Evolutionary conservation across 2,797 vertebrate genomes (phyloP), one percentile per base, ranked within the genome.

Genomic region (Caiman crocodilus): DNA sequence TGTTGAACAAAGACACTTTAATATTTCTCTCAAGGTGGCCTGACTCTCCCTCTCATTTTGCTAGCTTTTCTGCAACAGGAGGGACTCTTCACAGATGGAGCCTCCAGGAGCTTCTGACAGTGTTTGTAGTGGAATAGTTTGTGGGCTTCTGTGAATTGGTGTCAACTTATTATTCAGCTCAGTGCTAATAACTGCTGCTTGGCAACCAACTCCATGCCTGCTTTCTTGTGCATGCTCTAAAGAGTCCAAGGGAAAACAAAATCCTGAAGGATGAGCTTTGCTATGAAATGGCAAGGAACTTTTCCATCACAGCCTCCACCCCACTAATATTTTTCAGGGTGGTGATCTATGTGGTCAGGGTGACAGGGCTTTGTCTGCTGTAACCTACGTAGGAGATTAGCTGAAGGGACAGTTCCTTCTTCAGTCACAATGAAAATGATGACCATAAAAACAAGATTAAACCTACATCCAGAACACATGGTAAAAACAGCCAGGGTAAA

Each of bases 151-250:
- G 71, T 14, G 16, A 82, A 76, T 82, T 89, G 23, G 55, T 79
- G 61, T 87, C 90, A 88, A 87, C 79, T 69, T 85, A 30, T 80
- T 21, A 10, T 26, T 94, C 87, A 94, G 79, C 84, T 94, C 91
- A 95, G 86, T 2, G 5, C 42, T 88, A 94, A 80, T 56, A 25
- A 67, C 71, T 63, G 94, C 90, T 95, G 94, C 94, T 59, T 96
- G 94, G 92, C 90, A 95, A 95, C 92, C 65, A 81, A 67, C 79
- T 35, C 61, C 80, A 88, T 35, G 3, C 6, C 26, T 84, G 61
- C 78, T 69, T 95, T 90, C 91, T 82, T 60, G 26, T 25, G 74
- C 32, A 86, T 74, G 75, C 84, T 89, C 4, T 1, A 58, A 84
- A 81, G 50, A 93, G 5, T 16, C 23, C 65, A 78, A 32, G 3